Evolutionary conservation across 2,888 invertebrate species (phyloP), one percentile per base, ranked within the genome.

Genomic region (Nemotelus pantherinus): DNA sequence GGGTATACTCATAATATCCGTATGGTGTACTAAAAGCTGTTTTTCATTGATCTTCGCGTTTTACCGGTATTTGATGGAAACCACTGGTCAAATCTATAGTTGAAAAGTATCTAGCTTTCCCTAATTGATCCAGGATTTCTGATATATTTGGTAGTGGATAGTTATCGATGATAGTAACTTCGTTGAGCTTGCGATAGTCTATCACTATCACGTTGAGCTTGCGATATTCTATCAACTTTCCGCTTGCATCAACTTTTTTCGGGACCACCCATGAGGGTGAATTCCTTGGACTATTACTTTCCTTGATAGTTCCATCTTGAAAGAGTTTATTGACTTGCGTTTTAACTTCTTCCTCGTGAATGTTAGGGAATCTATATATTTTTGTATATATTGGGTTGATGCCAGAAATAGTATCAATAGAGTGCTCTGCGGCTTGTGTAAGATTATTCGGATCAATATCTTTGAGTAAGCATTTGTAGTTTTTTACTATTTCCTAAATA

Each of bases 131-230:
- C 3, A 58, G n/a, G 25, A 58, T 9, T n/a, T 6, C 58, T 4
- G 58, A 58, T n/a, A 58, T 58, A 58, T 63, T 63, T 63, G 63
- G 41, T 43, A 63, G 43, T 63, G 63, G 63, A 63, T 41, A 63
- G 43, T 63, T 5, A 63, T 41, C 25, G 3, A 9, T 25, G 25
- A 57, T 57, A 57, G 57, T 57, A 41, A 63, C 63, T 43, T 39
- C 63, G 43, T 63, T 43, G 3, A 57, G 25, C 57, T 57, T 57
- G 5, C 57, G 4, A 65, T 10, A 47, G 65, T n/a, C 47, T 47
- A 43, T 9, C 47, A 47, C 47, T 65, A 45, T n/a, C n/a, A n/a
- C n/a, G n/a, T n/a, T n/a, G n/a, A n/a, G n/a, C n/a, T n/a, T 65
- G n/a, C n/a, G n/a, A n/a, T 10, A 45, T 47, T 44, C n/a, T n/a